Base-by-base conservation (phyloP, 2,888 invertebrate species). In the Lasioglossum pauxillum region DNA sequence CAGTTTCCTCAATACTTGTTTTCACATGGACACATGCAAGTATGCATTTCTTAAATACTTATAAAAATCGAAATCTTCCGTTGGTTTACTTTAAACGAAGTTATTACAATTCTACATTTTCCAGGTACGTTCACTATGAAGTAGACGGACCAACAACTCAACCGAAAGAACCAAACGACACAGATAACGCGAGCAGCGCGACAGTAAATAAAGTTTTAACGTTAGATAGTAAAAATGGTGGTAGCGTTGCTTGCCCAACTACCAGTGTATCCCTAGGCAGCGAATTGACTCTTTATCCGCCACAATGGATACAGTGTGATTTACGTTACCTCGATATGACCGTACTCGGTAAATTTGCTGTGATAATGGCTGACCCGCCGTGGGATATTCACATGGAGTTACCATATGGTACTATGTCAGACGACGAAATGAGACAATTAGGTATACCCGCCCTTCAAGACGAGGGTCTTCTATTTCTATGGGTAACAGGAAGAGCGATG, bases 301-400 rank as follows among this genome's bases (percentile, higher is more conserved):
- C 98, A 0, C 98, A 99, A 94, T 99, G 99, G 99, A 98, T 99
- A 83, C 99, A 99, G 94, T 99, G 99, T 94, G 99, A 99, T 95
- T 96, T 99, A 78, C 96, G 99, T 89, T 98, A 97, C 93, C 96
- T 98, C 78, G 98, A 99, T 93, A 98, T 99, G 98, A 97, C 98
- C 0, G 98, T 98, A 78, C 96, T 99, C 94, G 98, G 98, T 96
- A 99, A 99, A 96, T 99, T 99, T 96, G 98, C 99, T 0, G 99
- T 99, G 5, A 98, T 99, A 90, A 99, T 99, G 99, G 99, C 99
- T 53, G 99, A 99, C 95, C 99, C 99, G 0, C 99, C 99, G 0
- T 99, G 99, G 99, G 99, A 99, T 94, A 99, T 99, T 90, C 99
- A 99, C 95, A 99, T 99, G 99, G 99, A 99, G 95, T 96, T 99